A percentile compares a stretch with the other conserved stretches of the same genome.
phyloP scores from a whole-genome alignment of 92 coral and sea anemone species.

The Palythoa grandiflora region DNA sequence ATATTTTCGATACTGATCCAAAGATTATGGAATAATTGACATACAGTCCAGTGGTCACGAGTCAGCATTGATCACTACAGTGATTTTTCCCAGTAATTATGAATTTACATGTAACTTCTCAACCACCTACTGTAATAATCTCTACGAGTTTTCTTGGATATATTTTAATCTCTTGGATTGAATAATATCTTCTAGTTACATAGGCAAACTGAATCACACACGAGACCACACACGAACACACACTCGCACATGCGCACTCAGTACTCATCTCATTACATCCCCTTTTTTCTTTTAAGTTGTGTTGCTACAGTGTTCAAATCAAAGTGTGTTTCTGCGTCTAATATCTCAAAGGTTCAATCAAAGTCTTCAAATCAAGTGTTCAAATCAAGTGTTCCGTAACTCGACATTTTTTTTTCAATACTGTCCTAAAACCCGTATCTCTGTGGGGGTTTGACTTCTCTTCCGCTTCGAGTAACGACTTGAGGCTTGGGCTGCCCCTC shows the following conservation, averaged over 20 bases:
- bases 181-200: no score
- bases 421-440: slow-evolving; percentile 26
- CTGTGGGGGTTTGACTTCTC: slow-evolving; percentile 45
- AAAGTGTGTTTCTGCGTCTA: not conserved
- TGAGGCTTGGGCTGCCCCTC: slow-evolving; percentile 26
- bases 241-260: not conserved
- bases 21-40: not conserved
- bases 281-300: not conserved
- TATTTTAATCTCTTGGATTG: no score
- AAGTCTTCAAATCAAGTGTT: no score
- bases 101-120: not conserved
- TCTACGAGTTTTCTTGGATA: no score
- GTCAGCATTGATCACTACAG: no score
- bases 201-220: no score
- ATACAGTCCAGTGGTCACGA: not conserved
- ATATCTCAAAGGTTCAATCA: no score
- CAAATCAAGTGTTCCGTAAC: no score
- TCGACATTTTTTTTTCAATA: slow-evolving; percentile 7
- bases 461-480: slow-evolving; percentile 38
- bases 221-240: not conserved
- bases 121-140: not conserved
- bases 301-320: not conserved
- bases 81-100: no score
- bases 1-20: not conserved
- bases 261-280: not conserved